A percentile compares a stretch with the other conserved stretches of the same genome.
phyloP scores from a whole-genome alignment of 1,140 invertebrate species.

The Sarcophaga bullata region DNA sequence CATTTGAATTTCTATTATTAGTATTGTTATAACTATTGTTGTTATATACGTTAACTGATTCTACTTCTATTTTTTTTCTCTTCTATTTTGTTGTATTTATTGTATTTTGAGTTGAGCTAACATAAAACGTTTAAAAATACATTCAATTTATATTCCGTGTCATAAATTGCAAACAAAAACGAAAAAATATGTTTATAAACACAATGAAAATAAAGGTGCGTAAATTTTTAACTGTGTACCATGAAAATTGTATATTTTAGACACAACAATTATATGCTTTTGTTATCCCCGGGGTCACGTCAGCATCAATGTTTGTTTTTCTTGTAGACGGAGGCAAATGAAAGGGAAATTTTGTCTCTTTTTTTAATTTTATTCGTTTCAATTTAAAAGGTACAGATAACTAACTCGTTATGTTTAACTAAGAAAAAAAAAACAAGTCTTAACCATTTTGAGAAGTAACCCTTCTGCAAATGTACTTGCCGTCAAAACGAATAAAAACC shows the following conservation, averaged over 20 bases:
- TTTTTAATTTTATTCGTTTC: neutral
- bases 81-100: neutral
- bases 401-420: neutral
- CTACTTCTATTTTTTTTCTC: neutral
- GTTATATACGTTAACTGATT: neutral
- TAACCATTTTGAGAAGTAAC: neutral
- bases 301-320: conserved; percentile 20
- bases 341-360: conserved; percentile 33
- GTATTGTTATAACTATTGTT: neutral
- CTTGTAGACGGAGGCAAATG: neutral
- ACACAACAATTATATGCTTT: conserved; percentile 42
- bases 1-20: neutral
- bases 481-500: too few species aligned
- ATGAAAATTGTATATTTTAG: conserved; percentile 39
- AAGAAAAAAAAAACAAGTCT: neutral
- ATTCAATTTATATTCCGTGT: conserved; percentile 12
- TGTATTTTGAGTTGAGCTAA: neutral
- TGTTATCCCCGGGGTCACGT: conserved; percentile 2
- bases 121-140: conserved; percentile 30
- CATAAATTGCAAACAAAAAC: conserved; percentile 39
- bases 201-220: conserved; percentile 6
- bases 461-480: neutral
- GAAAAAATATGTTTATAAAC: neutral
- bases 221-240: neutral
- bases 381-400: conserved; percentile 27